These are phyloP conservation scores for Acanthiza pusilla DNA, from an alignment of 2,797 vertebrate species.

Conservation along the genomic window DNA sequence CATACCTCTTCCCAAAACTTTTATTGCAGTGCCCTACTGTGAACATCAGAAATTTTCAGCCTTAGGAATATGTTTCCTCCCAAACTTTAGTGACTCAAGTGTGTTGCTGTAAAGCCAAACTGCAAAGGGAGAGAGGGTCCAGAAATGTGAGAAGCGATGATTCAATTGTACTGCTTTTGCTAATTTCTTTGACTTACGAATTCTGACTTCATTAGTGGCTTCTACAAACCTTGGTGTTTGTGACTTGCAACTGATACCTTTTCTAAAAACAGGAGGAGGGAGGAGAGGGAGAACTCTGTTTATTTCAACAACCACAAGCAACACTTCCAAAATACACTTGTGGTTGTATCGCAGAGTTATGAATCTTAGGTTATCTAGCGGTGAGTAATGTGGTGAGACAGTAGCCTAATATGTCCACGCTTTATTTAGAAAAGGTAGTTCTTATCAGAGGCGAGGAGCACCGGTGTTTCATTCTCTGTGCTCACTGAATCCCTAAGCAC, in stretches of 20 bases:
- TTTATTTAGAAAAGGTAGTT: constrained; percentile 59
- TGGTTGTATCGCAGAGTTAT: not conserved
- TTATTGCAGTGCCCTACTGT: not conserved
- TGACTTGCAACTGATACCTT: constrained; percentile 33
- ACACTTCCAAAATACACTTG: constrained; percentile 48
- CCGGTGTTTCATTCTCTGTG: not conserved
- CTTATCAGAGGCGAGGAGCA: not conserved
- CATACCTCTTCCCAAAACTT: not conserved
- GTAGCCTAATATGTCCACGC: not conserved
- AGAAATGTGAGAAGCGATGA: not conserved
- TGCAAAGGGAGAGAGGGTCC: not conserved
- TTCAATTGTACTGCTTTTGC: not conserved
- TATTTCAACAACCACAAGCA: constrained; percentile 34
- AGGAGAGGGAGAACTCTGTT: not conserved
- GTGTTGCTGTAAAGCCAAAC: not conserved
- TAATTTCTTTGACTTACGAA: not conserved
- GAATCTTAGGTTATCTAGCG: constrained; percentile 31
- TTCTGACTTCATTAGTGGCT: not conserved
- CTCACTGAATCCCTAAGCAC: not conserved
- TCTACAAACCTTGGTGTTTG: not conserved
- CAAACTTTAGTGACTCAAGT: not conserved
- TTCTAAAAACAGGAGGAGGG: constrained; percentile 21
- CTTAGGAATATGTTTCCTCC: not conserved
- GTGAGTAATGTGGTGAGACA: constrained; percentile 35
- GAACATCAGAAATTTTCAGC: not conserved